Conservation (phyloP, 2,797 vertebrate species). For the Galaxias olidus region DNA sequence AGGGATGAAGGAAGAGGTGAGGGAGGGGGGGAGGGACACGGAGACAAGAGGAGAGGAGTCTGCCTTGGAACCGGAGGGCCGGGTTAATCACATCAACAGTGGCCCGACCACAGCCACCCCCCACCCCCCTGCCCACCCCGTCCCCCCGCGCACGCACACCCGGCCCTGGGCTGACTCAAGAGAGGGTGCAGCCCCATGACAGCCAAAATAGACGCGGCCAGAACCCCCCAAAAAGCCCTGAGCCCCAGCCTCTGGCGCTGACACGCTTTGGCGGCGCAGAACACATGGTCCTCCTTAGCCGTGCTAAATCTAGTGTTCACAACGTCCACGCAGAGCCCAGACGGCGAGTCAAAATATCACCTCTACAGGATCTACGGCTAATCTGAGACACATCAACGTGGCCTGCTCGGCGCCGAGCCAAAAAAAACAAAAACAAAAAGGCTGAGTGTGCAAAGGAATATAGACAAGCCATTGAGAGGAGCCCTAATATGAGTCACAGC, state of each 20-base stretch:
- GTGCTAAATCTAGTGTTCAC: slow-evolving; percentile 64
- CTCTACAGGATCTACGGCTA: slow-evolving; percentile 54
- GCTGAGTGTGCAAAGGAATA: no score
- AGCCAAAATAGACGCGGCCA: slow-evolving; percentile 55
- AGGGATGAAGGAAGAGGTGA: slow-evolving; percentile 60
- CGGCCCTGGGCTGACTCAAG: slow-evolving; percentile 58
- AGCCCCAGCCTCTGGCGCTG: slow-evolving; percentile 49
- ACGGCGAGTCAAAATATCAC: slow-evolving; percentile 63
- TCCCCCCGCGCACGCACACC: slow-evolving; percentile 9
- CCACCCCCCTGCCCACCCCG: slow-evolving; percentile 47
- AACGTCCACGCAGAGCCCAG: slow-evolving; percentile 44
- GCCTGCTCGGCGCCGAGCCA: slow-evolving; percentile 25
- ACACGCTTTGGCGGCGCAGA: slow-evolving; percentile 62
- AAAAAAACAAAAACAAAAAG: no score
- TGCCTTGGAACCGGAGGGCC: slow-evolving; percentile 70
- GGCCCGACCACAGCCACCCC: slow-evolving; percentile 59
- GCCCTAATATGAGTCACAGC: no score
- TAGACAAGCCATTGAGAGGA: no score
- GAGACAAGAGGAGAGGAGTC: slow-evolving; percentile 44
- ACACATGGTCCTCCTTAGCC: slow-evolving; percentile 73
- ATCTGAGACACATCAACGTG: slow-evolving; percentile 46
- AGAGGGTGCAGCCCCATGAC: slow-evolving; percentile 49
- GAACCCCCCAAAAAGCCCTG: slow-evolving; percentile 31
- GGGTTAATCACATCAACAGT: slow-evolving; percentile 76
- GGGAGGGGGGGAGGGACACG: slow-evolving; percentile 42